A percentile compares a stretch with the other conserved stretches of the same genome.
Conservation (phyloP, 2,113 vertebrate genomes). For the Ranitomeya imitator region DNA sequence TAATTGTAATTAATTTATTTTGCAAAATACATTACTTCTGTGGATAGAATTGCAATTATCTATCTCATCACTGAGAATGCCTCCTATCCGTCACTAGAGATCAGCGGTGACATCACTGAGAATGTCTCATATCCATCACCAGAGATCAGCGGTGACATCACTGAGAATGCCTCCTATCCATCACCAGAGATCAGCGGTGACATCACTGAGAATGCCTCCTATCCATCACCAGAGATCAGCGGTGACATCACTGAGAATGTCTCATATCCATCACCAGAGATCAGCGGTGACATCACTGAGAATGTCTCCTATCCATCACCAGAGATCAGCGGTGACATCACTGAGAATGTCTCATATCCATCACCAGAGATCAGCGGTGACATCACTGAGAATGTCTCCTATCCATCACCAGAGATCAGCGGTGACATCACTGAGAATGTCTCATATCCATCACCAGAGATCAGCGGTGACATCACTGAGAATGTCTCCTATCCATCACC, state of each 20-base stretch:
- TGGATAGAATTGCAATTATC: background rate
- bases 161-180: too few species aligned
- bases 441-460: background rate
- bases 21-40: background rate
- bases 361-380: background rate
- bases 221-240: background rate
- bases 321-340: background rate
- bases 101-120: background rate
- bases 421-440: too few species aligned
- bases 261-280: background rate
- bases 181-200: too few species aligned
- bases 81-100: background rate
- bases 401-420: background rate
- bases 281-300: background rate
- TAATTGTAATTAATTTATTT: background rate
- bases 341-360: background rate
- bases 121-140: background rate
- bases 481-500: too few species aligned
- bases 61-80: background rate
- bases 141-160: background rate
- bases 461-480: background rate
- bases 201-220: too few species aligned
- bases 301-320: background rate
- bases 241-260: background rate
- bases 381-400: background rate